Evolutionary conservation across 2,113 vertebrate species (phyloP).

Genomic region (Piaya cayana): DNA sequence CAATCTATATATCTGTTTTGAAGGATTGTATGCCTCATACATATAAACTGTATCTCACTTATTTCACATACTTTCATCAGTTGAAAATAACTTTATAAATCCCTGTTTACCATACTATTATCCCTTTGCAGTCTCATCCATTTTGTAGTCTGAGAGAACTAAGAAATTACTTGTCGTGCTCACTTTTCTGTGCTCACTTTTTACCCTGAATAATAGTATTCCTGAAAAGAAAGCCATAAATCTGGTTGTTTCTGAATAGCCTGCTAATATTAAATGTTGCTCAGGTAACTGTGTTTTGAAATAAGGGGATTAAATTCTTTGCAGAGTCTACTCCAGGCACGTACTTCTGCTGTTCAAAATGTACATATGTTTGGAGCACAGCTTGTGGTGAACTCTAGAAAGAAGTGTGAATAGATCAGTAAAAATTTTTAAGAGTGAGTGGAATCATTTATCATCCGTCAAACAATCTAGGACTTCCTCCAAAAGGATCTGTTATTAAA

Average conservation of each 20-base stretch:
- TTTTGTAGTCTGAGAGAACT: background rate
- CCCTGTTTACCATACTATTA: background rate
- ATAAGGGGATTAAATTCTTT: background rate
- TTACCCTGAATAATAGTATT: background rate
- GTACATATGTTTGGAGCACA: background rate
- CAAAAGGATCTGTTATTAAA: background rate
- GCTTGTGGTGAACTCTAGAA: background rate
- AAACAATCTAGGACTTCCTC: background rate
- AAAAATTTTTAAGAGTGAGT: background rate
- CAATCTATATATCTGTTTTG: background rate
- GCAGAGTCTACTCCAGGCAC: background rate
- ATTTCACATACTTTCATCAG: background rate
- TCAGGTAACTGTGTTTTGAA: background rate
- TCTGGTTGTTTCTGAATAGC: background rate
- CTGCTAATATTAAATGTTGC: background rate
- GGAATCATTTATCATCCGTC: background rate
- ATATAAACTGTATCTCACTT: background rate
- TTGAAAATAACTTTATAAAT: background rate
- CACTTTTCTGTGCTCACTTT: background rate
- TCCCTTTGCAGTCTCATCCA: background rate
- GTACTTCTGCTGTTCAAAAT: background rate
- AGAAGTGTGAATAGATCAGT: background rate
- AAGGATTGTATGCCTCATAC: background rate
- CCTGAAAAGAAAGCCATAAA: background rate
- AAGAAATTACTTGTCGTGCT: background rate